Percentiles rank a stretch among this genome's conserved stretches.
Conservation (phyloP, 2,797 vertebrate species). For the Choloepus didactylus region DNA sequence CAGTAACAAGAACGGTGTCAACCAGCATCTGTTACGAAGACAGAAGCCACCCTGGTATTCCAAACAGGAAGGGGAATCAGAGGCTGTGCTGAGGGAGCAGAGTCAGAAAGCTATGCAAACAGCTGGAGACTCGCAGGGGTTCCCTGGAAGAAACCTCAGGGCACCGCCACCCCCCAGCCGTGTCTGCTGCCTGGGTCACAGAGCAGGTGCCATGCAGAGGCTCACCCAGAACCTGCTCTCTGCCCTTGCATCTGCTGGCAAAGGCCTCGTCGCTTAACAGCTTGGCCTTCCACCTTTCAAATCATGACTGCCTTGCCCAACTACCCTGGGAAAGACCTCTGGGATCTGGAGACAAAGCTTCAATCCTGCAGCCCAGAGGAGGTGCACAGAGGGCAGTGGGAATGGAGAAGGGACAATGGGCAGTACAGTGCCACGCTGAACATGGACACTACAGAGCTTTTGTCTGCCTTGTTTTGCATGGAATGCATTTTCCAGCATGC, state of each 20-base stretch:
- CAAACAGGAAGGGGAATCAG: neutral
- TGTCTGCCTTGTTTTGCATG: neutral
- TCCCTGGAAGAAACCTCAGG: neutral
- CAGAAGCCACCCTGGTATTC: neutral
- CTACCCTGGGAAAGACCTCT: no score
- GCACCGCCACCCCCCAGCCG: neutral
- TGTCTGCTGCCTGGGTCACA: neutral
- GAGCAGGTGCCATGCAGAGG: neutral
- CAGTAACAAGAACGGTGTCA: neutral
- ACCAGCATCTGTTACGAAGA: neutral
- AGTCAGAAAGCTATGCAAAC: neutral
- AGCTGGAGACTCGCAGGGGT: neutral
- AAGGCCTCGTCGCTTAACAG: no score
- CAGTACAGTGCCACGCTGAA: neutral
- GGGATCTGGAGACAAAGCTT: no score
- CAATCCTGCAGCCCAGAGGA: no score
- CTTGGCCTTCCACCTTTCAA: no score
- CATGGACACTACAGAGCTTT: neutral
- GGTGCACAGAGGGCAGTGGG: no score
- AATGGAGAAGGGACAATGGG: neutral
- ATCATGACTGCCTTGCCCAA: no score
- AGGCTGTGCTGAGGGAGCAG: neutral
- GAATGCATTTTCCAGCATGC: neutral
- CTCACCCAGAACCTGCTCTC: no score
- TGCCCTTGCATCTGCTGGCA: no score